These are phyloP conservation scores for Uloborus diversus DNA, from an alignment of 1,140 invertebrate species.

Conservation along the genomic window DNA sequence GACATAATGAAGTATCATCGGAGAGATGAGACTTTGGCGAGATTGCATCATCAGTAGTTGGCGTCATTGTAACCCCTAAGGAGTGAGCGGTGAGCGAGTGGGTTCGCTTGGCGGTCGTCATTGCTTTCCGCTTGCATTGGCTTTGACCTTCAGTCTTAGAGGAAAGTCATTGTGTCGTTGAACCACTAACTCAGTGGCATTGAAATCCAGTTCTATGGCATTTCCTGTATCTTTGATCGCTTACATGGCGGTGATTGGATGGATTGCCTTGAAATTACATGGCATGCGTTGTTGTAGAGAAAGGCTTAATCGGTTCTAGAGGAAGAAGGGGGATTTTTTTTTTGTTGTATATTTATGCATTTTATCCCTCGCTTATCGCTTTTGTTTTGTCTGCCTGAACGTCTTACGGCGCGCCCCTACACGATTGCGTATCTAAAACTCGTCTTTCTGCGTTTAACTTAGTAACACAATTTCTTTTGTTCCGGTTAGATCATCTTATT, in stretches of 20 bases:
- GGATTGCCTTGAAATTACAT: conserved; percentile 32
- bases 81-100: not conserved
- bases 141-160: conserved; percentile 62
- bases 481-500: too few species aligned
- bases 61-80: not conserved
- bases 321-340: not conserved
- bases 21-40: not conserved
- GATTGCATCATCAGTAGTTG: not conserved
- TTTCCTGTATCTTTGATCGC: conserved; percentile 47
- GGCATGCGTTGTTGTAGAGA: conserved; percentile 13
- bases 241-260: conserved; percentile 19
- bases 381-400: not conserved
- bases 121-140: conserved; percentile 32
- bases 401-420: not conserved
- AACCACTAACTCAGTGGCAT: conserved; percentile 60
- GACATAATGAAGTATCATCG: too few species aligned
- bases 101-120: not conserved
- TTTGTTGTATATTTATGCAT: not conserved
- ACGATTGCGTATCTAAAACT: not conserved
- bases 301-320: conserved; percentile 6
- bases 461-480: too few species aligned
- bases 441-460: too few species aligned
- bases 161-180: conserved; percentile 64
- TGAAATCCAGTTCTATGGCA: conserved; percentile 57
- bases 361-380: not conserved